Conservation (phyloP, 2,888 invertebrate species). For the Cephonodes hylas region DNA sequence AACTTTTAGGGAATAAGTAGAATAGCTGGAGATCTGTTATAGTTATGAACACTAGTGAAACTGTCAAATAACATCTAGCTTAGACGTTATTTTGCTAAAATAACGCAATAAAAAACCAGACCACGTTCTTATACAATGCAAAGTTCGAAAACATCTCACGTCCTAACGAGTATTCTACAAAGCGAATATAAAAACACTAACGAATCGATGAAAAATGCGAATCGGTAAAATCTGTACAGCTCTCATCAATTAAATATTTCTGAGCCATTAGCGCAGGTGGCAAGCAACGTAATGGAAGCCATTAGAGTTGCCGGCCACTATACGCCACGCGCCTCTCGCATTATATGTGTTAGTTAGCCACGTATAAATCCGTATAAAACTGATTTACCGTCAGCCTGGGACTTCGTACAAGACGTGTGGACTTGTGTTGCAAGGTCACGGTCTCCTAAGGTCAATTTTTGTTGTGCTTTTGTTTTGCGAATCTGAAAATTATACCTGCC, state of each 20-base stretch:
- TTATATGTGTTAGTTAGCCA: conserved; percentile 50
- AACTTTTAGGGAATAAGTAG: too few relatives aligned
- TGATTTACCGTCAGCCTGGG: conserved; percentile 29
- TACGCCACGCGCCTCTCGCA: conserved; percentile 34
- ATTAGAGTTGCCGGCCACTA: conserved; percentile 57
- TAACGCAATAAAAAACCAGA: not conserved
- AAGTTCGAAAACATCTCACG: conserved; percentile 3
- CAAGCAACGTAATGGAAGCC: conserved; percentile 72
- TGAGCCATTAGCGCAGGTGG: conserved; percentile 76
- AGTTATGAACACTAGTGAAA: too few relatives aligned
- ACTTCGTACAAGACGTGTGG: not conserved
- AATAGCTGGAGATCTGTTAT: too few relatives aligned
- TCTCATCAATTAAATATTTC: conserved; percentile 77
- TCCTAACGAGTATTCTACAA: conserved; percentile 22
- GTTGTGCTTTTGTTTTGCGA: not conserved
- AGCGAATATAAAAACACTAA: conserved; percentile 32
- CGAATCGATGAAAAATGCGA: conserved; percentile 63
- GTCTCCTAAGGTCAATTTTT: not conserved
- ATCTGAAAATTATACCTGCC: not conserved
- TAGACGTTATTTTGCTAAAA: too few relatives aligned
- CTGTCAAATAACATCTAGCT: too few relatives aligned
- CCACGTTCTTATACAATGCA: not conserved
- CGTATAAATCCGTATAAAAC: conserved; percentile 46
- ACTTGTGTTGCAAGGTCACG: not conserved
- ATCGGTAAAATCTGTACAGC: conserved; percentile 58